A percentile compares a stretch with the other conserved stretches of the same genome.
These are phyloP conservation scores for Maniola jurtina DNA, from an alignment of 1,140 invertebrate genomes.

Conservation along the genomic window DNA sequence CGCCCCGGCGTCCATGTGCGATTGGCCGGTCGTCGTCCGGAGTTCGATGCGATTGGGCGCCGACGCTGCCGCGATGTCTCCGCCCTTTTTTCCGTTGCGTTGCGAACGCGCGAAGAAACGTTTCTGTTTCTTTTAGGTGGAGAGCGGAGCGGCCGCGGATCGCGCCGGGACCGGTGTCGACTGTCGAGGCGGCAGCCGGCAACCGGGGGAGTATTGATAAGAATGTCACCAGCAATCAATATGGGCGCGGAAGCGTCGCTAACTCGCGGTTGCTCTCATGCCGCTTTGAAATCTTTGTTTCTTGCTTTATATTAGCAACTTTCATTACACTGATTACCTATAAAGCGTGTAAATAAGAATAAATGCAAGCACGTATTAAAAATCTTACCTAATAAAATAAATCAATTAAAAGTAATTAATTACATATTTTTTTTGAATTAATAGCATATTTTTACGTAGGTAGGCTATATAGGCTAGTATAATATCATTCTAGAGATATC, in stretches of 20 bases:
- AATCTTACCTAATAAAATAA: no score
- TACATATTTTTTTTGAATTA: not conserved
- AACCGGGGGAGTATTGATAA: constrained; percentile 79
- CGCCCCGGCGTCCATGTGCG: constrained; percentile 48
- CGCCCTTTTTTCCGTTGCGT: constrained; percentile 75
- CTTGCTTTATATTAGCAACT: not conserved
- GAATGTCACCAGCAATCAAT: constrained; percentile 82
- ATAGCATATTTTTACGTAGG: not conserved
- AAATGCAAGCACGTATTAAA: no score
- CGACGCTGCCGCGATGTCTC: constrained; percentile 56
- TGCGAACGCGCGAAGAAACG: constrained; percentile 71
- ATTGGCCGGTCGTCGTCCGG: constrained; percentile 49
- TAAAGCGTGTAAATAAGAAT: no score
- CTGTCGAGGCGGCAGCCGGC: constrained; percentile 47
- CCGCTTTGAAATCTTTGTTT: not conserved
- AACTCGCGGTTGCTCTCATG: not conserved
- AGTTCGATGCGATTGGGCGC: constrained; percentile 46
- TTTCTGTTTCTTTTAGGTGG: constrained; percentile 75
- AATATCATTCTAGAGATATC: not conserved
- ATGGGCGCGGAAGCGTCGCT: constrained; percentile 47
- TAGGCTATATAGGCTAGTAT: not conserved
- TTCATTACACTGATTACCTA: not conserved
- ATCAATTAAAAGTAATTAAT: not conserved
- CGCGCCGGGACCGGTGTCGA: constrained; percentile 44
- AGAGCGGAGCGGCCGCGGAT: constrained; percentile 59